Evolutionary conservation across 2,113 vertebrate species (phyloP), one percentile per base, ranked within the genome.

Genomic region (Pollimyrus isidori): DNA sequence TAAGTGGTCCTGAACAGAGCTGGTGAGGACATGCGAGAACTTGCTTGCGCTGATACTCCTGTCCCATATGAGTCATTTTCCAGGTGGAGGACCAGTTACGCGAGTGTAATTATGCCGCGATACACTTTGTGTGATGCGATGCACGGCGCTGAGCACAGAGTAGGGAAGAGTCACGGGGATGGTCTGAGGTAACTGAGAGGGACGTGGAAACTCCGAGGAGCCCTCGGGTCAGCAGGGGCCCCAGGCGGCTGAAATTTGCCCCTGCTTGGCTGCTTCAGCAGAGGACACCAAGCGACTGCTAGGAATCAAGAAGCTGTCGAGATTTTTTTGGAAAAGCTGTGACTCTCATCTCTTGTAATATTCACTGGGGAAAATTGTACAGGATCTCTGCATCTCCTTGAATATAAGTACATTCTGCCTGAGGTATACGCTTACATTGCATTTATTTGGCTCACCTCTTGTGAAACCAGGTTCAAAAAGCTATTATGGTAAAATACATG

Each of bases 1-100:
- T 4, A 80, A 39, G 73, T 42, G 35, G 73, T 80, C 73, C 73
- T 80, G 86, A 53, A 58, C 53, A 88, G 87, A 88, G 42, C 87
- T 42, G 58, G 42, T 39, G 58, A 49, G 10, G 83, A n/a, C 83
- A 15, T 13, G 83, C 50, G 83, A 26, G 46, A 50, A 86, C 83
- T 48, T 49, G 83, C 23, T 48, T 3, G 11, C 7, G 2, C 23
- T 45, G 9, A 1, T n/a, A 46, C 39, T 84, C 82, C 82, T 0
- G 82, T 56, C 52, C 17, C 39, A 6, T 17, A 46, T 19, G 23
- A 11, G 26, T 88, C 35, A 62, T 87, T 73, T 48, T 45, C 45
- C 26, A 4, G 86, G 49, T 88, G n/a, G 5, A 50, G 46, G 62
- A 49, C 23, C 46, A 39, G 39, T 10, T 26, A 26, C 39, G 48